Conservation (phyloP, 2,113 vertebrate genomes). For the Plecotus auritus region DNA sequence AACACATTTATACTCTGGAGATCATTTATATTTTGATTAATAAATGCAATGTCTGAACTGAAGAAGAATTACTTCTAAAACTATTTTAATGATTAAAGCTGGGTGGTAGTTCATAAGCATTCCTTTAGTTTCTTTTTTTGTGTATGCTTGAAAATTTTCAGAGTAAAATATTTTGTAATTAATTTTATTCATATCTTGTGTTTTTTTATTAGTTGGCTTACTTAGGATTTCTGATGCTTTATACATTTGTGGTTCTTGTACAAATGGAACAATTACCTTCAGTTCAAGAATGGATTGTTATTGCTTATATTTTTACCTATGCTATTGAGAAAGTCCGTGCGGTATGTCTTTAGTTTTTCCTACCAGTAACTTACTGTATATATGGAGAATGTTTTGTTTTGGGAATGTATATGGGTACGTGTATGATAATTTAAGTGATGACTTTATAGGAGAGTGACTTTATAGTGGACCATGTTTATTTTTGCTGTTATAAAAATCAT, state of each 20-base stretch:
- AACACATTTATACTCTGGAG: neutral
- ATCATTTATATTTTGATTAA: neutral
- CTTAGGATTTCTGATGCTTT: conserved; percentile 96
- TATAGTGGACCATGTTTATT: neutral
- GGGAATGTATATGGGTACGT: neutral
- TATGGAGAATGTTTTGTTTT: neutral
- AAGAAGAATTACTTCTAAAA: conserved; percentile 12
- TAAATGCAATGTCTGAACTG: neutral
- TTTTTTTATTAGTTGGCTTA: conserved; percentile 89
- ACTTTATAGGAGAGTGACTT: neutral
- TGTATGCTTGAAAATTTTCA: neutral
- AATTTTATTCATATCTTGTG: conserved; percentile 41
- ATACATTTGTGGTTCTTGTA: conserved; percentile 96
- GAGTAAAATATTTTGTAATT: neutral
- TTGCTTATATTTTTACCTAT: conserved; percentile 96
- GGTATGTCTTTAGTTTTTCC: conserved; percentile 80
- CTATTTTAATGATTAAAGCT: neutral
- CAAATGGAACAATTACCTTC: conserved; percentile 89
- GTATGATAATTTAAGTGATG: neutral
- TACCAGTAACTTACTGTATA: neutral
- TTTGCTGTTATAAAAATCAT: conserved; percentile 12
- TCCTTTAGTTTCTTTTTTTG: neutral
- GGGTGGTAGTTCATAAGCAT: neutral
- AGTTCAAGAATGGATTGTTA: conserved; percentile 96
- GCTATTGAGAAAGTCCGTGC: conserved; percentile 97